These are phyloP conservation scores for Brenthis ino DNA, from an alignment of 2,888 invertebrate genomes.

Conservation along the genomic window DNA sequence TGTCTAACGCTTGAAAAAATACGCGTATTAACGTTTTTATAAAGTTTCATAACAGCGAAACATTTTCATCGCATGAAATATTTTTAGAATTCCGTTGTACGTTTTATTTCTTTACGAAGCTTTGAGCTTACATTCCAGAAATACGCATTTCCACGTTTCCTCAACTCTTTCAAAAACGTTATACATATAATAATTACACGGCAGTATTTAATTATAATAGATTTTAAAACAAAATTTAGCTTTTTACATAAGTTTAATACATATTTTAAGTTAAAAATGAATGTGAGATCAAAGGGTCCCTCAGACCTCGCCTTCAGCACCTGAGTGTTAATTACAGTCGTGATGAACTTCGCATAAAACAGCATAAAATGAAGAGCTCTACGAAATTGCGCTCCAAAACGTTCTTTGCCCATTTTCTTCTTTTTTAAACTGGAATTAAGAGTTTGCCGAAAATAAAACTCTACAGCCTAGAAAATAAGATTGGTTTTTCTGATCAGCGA, in stretches of 20 bases:
- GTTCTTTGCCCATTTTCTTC: constrained; percentile 33
- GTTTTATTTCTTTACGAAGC: too few species aligned
- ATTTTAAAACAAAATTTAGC: constrained; percentile 9
- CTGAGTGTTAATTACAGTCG: constrained; percentile 42
- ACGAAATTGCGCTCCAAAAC: constrained; percentile 39
- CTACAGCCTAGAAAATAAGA: constrained; percentile 4
- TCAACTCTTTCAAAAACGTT: too few species aligned
- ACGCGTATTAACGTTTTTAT: neutral
- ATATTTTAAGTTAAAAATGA: constrained; percentile 34
- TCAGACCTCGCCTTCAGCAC: constrained; percentile 24
- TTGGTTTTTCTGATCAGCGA: neutral
- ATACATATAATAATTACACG: neutral
- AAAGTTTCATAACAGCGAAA: too few species aligned
- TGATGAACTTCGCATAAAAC: constrained; percentile 34
- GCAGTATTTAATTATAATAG: constrained; percentile 5
- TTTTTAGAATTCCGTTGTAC: too few species aligned
- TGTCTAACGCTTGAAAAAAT: neutral
- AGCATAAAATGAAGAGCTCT: constrained; percentile 40
- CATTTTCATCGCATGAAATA: too few species aligned
- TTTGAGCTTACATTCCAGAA: too few species aligned
- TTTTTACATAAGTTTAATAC: constrained; percentile 23
- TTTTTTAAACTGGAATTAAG: neutral
- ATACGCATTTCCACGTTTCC: too few species aligned
- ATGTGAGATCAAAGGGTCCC: constrained; percentile 36
- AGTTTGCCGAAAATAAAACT: constrained; percentile 18